These are phyloP conservation scores for Syngnathoides biaculeatus DNA, from an alignment of 2,113 vertebrate species.

Conservation along the genomic window DNA sequence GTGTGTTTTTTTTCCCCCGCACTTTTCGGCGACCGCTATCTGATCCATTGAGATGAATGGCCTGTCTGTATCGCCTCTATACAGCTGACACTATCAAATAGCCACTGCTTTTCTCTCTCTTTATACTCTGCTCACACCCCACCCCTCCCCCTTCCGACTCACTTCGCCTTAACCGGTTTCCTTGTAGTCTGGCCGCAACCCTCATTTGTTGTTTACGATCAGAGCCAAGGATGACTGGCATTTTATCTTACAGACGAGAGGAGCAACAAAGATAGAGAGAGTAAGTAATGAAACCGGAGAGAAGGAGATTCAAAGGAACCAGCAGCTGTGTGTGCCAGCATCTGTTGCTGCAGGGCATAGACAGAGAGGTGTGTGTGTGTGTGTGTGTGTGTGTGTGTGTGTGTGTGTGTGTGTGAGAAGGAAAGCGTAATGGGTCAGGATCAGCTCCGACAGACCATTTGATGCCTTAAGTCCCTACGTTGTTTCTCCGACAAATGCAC, in stretches of 20 bases:
- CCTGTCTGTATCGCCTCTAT: slow-evolving; percentile 66
- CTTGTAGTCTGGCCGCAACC: not conserved
- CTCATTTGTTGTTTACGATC: slow-evolving; percentile 55
- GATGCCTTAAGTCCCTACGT: slow-evolving; percentile 54
- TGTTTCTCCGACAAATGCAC: slow-evolving; percentile 43
- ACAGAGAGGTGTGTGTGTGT: slow-evolving; percentile 34
- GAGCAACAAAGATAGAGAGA: slow-evolving; percentile 32
- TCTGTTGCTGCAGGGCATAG: slow-evolving; percentile 54
- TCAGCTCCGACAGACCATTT: slow-evolving; percentile 65
- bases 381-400: slow-evolving; percentile 7
- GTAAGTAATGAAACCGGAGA: slow-evolving; percentile 38
- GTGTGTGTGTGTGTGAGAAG: slow-evolving; percentile 22
- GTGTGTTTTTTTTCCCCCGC: slow-evolving; percentile 4
- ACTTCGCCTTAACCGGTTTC: slow-evolving; percentile 12
- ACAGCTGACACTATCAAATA: slow-evolving; percentile 71
- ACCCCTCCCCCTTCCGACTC: not conserved
- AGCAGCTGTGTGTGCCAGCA: slow-evolving; percentile 44
- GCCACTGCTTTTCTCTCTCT: slow-evolving; percentile 44
- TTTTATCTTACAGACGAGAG: slow-evolving; percentile 57
- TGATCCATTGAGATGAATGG: slow-evolving; percentile 72
- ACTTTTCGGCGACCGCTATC: slow-evolving; percentile 37
- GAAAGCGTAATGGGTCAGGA: slow-evolving; percentile 49
- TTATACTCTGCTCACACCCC: slow-evolving; percentile 10
- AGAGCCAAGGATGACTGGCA: slow-evolving; percentile 56
- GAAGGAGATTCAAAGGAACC: slow-evolving; percentile 38